Evolutionary conservation across 2,797 vertebrate genomes (phyloP), one percentile per base, ranked within the genome.

Genomic region (Onychomys torridus): DNA sequence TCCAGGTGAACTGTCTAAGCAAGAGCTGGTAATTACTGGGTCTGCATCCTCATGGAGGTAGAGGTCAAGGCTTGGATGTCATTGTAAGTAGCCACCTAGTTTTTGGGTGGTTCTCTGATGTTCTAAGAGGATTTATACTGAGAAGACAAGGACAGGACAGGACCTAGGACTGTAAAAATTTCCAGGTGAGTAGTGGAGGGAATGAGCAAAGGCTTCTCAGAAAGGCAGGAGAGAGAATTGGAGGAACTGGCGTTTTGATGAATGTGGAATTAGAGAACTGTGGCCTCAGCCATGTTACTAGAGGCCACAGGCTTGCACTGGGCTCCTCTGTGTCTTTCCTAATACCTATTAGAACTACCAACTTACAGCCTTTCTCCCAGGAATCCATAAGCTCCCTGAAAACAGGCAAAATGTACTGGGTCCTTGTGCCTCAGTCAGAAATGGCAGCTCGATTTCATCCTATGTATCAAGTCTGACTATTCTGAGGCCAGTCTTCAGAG

Each of bases 401-500:
- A 71, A n/a, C 0, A 19, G n/a, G 14, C 40, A 14, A 25, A 34
- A 13, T 37, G 43, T 55, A 46, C 57, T 77, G 88, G 32, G 4
- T 94, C 84, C 77, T n/a, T 57, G 79, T 75, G 65, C 32, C 88
- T 43, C 34, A 49, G 23, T 78, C 37, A 32, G 78, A 37, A 61
- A 57, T 3, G 43, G 79, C 63, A 52, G 57, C 43, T 95, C 43
- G 34, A 16, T 93, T 78, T 81, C 55, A 2, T 76, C 52, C 57
- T 49, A 0, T 34, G 32, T 55, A 69, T 71, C 89, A 37, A 16
- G 46, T 52, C 94, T 46, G n/a, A 34, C 59, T 40, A 4, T 55
- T 73, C 59, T 23, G 76, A 83, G 84, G 55, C 73, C 67, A 32
- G 49, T 59, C 76, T 85, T 91, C 65, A 43, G 87, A 75, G 82